Base-by-base conservation (phyloP, 2,113 vertebrate species). In the Clarias macrocephalus region DNA sequence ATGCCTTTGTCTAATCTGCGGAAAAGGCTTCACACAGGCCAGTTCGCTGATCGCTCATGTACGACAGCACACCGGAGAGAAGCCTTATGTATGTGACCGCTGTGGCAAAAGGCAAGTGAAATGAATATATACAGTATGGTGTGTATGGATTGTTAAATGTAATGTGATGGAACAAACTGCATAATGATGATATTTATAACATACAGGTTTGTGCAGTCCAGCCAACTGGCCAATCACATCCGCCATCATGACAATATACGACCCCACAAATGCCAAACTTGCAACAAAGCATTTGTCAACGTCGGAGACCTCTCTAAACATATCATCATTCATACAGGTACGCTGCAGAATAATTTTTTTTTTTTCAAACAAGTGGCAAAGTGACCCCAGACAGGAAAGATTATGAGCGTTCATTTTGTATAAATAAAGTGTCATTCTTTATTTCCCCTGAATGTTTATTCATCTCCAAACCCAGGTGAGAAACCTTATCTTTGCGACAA, bases 231-330 rank as follows among this genome's bases (percentile, higher is more conserved):
- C 92, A 99, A 99, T 93, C 98, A 99, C 94, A 99, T 99, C 80
- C 97, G 98, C 2, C 98, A 99, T 91, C 98, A 99, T 0, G 98
- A 99, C 91, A 99, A 99, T 28, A 98, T 99, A 92, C 97, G 98
- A 1, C 98, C 98, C 0, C 98, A 99, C 93, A 98, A 97, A 80
- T 99, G 98, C 94, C 97, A 95, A 0, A 96, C 98, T 90, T 99
- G 98, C 90, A 96, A 94, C 95, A 99, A 99, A 89, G 97, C 98
- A 11, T 99, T 99, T 0, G 98, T 99, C 91, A 99, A 99, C 0
- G 97, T 99, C 72, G 98, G 98, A 0, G 98, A 99, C 89, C 96
- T 99, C 81, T 98, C 98, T 48, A 99, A 99, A 91, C 98, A 99
- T 91, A 97, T 99, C 92, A 99, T 99, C 89, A 98, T 99, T 91